Evolutionary conservation across 2,888 invertebrate species (phyloP).

Genomic region (Eupithecia abbreviata): DNA sequence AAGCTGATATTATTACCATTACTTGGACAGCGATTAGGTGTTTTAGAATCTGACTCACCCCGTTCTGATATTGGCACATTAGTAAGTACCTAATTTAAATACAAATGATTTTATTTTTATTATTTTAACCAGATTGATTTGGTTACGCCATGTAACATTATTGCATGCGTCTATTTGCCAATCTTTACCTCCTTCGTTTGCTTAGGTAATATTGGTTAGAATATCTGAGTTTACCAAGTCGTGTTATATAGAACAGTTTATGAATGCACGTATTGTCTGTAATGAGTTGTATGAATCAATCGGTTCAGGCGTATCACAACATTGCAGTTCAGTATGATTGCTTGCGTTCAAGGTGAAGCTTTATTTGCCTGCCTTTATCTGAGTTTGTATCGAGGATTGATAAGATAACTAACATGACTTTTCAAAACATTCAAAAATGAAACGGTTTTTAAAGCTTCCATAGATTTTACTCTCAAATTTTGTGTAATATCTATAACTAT

Average conservation of each 20-base stretch:
- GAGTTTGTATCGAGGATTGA: constrained; percentile 32
- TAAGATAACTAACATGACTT: constrained; percentile 19
- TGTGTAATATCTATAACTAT: background rate
- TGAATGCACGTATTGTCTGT: constrained; percentile 46
- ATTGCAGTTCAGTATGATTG: constrained; percentile 52
- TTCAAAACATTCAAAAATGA: background rate
- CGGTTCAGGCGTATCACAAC: constrained; percentile 39
- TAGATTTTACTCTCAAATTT: background rate
- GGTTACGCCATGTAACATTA: constrained; percentile 10
- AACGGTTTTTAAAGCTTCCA: background rate
- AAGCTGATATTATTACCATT: background rate
- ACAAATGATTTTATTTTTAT: background rate
- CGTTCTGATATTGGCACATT: background rate
- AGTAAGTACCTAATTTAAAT: constrained; percentile 7
- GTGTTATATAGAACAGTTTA: constrained; percentile 36
- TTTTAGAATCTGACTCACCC: background rate
- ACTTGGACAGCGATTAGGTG: background rate
- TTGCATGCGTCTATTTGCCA: background rate
- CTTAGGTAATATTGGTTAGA: constrained; percentile 4
- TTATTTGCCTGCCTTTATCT: constrained; percentile 47
- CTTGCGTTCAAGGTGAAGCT: constrained; percentile 57
- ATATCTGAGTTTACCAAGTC: constrained; percentile 29
- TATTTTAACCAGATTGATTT: constrained; percentile 5
- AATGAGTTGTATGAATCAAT: constrained; percentile 47
- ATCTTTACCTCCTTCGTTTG: constrained; percentile 1